These are phyloP conservation scores for Actinemys pallida DNA, from an alignment of 2,113 vertebrate species.

Conservation along the genomic window DNA sequence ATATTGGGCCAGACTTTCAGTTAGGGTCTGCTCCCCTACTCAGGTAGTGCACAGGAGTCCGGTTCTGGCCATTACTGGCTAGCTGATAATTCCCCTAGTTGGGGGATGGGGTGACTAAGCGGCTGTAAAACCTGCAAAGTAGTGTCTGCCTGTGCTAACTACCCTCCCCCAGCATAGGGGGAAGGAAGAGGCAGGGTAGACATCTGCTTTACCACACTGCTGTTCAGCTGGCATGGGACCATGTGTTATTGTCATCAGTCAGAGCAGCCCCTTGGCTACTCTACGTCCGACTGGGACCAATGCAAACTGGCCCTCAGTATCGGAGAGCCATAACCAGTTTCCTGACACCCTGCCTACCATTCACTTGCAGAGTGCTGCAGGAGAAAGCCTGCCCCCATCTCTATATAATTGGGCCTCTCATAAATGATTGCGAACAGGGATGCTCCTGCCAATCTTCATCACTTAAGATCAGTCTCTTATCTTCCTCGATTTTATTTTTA, in stretches of 20 bases:
- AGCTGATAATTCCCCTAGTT: too few relatives aligned
- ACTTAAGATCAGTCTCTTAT: not conserved
- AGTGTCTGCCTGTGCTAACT: not conserved
- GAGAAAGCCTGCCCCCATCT: not conserved
- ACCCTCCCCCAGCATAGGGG: not conserved
- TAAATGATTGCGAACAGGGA: conserved; percentile 4
- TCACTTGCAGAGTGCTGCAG: not conserved
- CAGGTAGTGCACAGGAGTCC: too few relatives aligned
- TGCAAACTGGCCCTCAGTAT: not conserved
- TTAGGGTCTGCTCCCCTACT: too few relatives aligned
- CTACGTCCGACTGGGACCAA: too few relatives aligned
- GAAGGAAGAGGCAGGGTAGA: not conserved
- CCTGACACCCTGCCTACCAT: not conserved
- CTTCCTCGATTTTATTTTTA: conserved; percentile 4
- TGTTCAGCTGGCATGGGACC: not conserved
- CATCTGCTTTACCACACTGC: not conserved
- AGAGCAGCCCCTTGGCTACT: not conserved
- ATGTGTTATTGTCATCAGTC: not conserved
- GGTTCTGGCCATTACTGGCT: too few relatives aligned
- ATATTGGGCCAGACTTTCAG: too few relatives aligned
- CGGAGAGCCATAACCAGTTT: not conserved
- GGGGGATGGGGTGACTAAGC: too few relatives aligned
- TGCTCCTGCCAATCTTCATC: not conserved
- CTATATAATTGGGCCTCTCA: not conserved
- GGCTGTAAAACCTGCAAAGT: too few relatives aligned